A percentile compares a stretch with the other conserved stretches of the same genome.
These are phyloP conservation scores for Heteropelma amictum DNA, from an alignment of 2,888 invertebrate species.

Conservation along the genomic window DNA sequence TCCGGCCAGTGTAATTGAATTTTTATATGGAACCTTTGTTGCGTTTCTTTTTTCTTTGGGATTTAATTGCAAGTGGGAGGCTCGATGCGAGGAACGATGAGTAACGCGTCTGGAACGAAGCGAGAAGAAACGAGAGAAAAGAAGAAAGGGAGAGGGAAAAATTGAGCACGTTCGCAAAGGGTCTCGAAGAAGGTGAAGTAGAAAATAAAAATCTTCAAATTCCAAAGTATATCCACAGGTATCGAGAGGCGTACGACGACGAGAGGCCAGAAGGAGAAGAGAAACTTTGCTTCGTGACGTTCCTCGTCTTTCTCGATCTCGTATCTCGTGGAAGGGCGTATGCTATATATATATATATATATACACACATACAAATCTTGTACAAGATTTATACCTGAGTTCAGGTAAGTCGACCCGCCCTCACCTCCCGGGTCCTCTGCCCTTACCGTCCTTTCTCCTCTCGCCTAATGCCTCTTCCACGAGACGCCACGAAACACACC, in stretches of 20 bases:
- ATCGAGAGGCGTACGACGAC: slow-evolving; percentile 14
- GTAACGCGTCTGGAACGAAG: too few relatives aligned
- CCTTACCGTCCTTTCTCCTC: not conserved
- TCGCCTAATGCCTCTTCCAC: not conserved
- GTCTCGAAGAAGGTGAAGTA: slow-evolving; percentile 11
- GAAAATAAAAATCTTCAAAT: slow-evolving; percentile 52
- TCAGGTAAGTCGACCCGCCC: slow-evolving; percentile 50
- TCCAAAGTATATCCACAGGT: slow-evolving; percentile 49
- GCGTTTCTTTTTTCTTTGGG: not conserved
- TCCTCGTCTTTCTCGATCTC: slow-evolving; percentile 31
- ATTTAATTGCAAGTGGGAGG: not conserved
- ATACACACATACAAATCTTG: slow-evolving; percentile 41
- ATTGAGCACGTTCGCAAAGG: slow-evolving; percentile 13
- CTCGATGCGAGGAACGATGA: not conserved
- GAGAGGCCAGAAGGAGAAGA: slow-evolving; percentile 36
- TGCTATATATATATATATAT: too few relatives aligned
- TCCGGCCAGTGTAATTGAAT: too few relatives aligned
- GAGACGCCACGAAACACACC: not conserved
- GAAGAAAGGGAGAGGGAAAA: too few relatives aligned
- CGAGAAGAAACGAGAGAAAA: not conserved
- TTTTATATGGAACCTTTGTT: not conserved
- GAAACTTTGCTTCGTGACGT: slow-evolving; percentile 43
- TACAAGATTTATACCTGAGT: slow-evolving; percentile 52
- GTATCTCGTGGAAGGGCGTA: slow-evolving; percentile 19
- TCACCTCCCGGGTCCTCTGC: slow-evolving; percentile 19